Evolutionary conservation across 2,888 invertebrate genomes (phyloP).

Genomic region (Monoplex corrugatus): DNA sequence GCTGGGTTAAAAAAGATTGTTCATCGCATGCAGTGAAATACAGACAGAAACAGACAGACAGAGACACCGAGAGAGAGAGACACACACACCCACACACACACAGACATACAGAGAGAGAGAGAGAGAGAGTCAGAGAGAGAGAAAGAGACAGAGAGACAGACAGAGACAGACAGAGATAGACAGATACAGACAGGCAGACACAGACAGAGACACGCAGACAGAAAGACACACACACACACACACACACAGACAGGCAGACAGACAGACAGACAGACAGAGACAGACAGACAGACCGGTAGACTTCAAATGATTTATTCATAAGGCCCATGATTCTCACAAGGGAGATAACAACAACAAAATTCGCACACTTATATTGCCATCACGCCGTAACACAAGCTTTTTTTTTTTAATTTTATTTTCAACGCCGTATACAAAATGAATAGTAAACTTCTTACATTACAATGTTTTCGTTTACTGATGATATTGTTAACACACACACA

Average conservation of each 20-base stretch:
- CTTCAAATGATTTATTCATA: too few relatives aligned
- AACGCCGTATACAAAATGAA: background rate
- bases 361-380: too few relatives aligned
- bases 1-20: too few relatives aligned
- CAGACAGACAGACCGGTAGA: background rate
- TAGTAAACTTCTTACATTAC: too few relatives aligned
- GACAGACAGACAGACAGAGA: slow-evolving; percentile 17
- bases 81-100: background rate
- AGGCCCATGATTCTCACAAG: too few relatives aligned
- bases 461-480: too few relatives aligned
- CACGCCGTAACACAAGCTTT: too few relatives aligned
- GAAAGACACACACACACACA: too few relatives aligned
- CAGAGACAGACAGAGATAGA: background rate
- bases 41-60: too few relatives aligned
- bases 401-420: background rate
- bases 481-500: too few relatives aligned
- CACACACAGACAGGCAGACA: background rate
- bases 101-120: background rate
- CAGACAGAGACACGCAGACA: background rate
- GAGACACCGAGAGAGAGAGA: background rate
- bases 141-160: background rate
- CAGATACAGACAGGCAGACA: background rate
- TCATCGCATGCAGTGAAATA: too few relatives aligned
- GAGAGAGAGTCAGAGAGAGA: slow-evolving; percentile 2
- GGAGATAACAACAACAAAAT: too few relatives aligned